Evolutionary conservation across 2,113 vertebrate genomes (phyloP), one percentile per base, ranked within the genome.

Genomic region (Hippolais icterina): DNA sequence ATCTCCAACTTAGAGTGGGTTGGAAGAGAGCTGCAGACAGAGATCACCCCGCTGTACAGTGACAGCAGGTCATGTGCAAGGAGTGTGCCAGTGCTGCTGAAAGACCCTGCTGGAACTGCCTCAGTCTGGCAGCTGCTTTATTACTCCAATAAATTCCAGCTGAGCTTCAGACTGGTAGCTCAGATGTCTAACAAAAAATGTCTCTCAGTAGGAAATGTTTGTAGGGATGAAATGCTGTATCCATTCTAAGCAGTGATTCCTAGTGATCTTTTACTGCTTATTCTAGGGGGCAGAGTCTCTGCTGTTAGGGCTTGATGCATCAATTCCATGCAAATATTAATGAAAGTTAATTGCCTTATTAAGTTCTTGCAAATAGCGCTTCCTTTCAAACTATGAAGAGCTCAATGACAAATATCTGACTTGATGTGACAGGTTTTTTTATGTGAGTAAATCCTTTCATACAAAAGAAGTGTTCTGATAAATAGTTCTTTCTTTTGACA

Each of bases 401-500:
- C 74, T 70, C 66, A 54, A 1, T 68, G 60, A 61, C 66, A 75
- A 71, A 70, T 64, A 35, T 39, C 44, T 91, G 35, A 46, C 56
- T 76, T 76, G 82, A 80, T 71, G n/a, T 79, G 77, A 79, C 70
- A 85, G 35, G 29, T 72, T 70, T 82, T 91, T 72, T 66, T 41
- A 76, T 82, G 53, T 0, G 0, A 37, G 42, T 82, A 91, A 94
- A 89, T 90, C n/a, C 59, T 85, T 56, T 90, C 27, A 37, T 72
- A 24, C 12, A 44, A 59, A 68, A 82, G 28, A 37, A 63, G 10
- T 21, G 24, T 72, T 88, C 49, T 91, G 18, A 91, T 79, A 91
- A 87, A 69, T 76, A 84, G 86, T 57, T 81, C 29, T 89, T 90
- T 83, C 41, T 83, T 87, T 49, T 87, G 89, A 78, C 69, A 64